Conservation (phyloP, 2,113 vertebrate species). For the Rhodinocichla rosea region DNA sequence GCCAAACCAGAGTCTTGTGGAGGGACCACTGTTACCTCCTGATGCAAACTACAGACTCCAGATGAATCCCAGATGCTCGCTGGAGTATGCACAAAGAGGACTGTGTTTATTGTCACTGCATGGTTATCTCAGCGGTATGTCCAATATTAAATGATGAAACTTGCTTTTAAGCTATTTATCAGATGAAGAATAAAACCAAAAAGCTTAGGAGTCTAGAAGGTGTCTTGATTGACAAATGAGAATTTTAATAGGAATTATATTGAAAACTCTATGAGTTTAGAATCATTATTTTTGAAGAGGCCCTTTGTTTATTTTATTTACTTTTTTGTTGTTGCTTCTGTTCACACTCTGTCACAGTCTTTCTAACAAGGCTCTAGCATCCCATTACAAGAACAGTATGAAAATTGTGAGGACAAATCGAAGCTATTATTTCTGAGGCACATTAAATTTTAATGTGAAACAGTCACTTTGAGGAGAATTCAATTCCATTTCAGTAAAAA, state of each 20-base stretch:
- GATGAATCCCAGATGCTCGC: slow-evolving; percentile 64
- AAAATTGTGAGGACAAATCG: not conserved
- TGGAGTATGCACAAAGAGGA: slow-evolving; percentile 32
- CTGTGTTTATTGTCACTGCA: slow-evolving; percentile 57
- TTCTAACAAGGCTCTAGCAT: not conserved
- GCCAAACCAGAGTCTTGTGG: slow-evolving; percentile 5
- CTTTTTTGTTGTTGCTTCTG: not conserved
- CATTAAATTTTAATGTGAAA: not conserved
- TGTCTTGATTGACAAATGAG: slow-evolving; percentile 25
- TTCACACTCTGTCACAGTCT: not conserved
- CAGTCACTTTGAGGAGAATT: not conserved
- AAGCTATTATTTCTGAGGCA: not conserved
- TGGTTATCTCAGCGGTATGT: slow-evolving; percentile 21
- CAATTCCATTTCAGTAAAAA: not conserved
- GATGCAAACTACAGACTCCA: slow-evolving; percentile 48
- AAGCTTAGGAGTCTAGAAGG: not conserved
- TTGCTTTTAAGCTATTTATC: slow-evolving; percentile 43
- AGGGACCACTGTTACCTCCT: slow-evolving; percentile 40
- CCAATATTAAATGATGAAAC: slow-evolving; percentile 40
- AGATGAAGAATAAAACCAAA: slow-evolving; percentile 1
- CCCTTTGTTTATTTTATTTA: not conserved
- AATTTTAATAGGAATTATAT: slow-evolving; percentile 34
- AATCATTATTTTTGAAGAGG: not conserved
- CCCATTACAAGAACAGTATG: not conserved
- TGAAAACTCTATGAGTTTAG: slow-evolving; percentile 4